Conservation (phyloP, 2,113 vertebrate species). For the Camelus dromedarius region DNA sequence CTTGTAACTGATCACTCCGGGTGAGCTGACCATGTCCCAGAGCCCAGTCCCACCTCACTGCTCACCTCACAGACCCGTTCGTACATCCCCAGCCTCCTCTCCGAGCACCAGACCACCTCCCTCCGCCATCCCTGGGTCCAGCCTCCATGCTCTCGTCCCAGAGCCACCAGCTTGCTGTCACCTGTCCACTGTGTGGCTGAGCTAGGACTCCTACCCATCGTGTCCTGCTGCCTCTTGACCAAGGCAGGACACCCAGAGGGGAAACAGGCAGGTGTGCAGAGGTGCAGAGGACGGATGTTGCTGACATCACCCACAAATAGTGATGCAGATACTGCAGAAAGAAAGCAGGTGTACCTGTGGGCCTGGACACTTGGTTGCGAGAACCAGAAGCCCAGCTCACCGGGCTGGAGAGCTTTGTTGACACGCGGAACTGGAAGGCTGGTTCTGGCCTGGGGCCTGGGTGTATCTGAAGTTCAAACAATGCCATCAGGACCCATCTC, state of each 20-base stretch:
- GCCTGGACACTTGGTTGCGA: neutral
- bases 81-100: rapidly evolving
- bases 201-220: neutral
- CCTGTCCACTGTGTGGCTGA: neutral
- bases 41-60: neutral
- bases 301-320: neutral
- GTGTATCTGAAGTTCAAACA: neutral
- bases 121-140: neutral
- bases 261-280: neutral
- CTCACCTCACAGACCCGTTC: neutral
- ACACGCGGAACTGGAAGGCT: neutral
- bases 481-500: neutral
- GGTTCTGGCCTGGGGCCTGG: neutral
- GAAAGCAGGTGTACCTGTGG: neutral
- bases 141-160: neutral
- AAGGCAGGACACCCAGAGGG: neutral
- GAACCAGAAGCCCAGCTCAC: neutral
- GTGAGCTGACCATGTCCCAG: neutral
- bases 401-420: neutral
- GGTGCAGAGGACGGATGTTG: neutral
- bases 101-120: neutral
- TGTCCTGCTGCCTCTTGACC: neutral
- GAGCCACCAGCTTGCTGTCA: too few species aligned
- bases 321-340: neutral
- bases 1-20: neutral